A percentile compares a stretch with the other conserved stretches of the same genome.
Conservation (phyloP, 2,797 vertebrate genomes). For the Phalloptychus januarius region DNA sequence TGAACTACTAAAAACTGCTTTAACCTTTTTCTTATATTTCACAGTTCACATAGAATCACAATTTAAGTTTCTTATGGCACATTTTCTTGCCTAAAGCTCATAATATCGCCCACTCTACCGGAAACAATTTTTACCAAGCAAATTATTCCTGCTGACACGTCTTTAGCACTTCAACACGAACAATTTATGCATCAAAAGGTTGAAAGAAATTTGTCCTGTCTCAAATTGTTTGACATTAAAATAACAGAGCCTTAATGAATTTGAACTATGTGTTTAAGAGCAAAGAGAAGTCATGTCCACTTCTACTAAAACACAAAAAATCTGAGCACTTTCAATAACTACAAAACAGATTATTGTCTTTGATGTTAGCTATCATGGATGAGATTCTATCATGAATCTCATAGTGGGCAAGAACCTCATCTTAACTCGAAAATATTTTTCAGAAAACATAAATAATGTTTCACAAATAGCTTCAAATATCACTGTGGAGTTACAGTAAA, state of each 20-base stretch:
- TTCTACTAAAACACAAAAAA: neutral
- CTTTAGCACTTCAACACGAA: neutral
- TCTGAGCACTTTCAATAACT: neutral
- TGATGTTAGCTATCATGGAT: neutral
- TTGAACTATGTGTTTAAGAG: neutral
- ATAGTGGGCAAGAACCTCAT: no score
- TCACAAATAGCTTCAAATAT: neutral
- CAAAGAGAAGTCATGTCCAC: neutral
- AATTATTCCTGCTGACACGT: neutral
- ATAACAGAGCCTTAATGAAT: neutral
- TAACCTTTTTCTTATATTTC: neutral
- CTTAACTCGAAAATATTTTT: neutral
- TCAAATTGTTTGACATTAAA: neutral
- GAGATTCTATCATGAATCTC: neutral
- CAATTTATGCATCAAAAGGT: neutral
- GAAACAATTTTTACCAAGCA: neutral
- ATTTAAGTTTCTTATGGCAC: neutral
- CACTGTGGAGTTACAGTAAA: neutral
- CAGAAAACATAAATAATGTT: neutral
- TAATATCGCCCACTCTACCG: neutral
- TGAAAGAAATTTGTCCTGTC: neutral
- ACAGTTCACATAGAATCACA: neutral
- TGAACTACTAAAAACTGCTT: neutral
- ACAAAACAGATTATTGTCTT: neutral
- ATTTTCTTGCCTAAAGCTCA: neutral